These are phyloP conservation scores for Cepaea nemoralis DNA, from an alignment of 1,140 invertebrate species.

Conservation along the genomic window DNA sequence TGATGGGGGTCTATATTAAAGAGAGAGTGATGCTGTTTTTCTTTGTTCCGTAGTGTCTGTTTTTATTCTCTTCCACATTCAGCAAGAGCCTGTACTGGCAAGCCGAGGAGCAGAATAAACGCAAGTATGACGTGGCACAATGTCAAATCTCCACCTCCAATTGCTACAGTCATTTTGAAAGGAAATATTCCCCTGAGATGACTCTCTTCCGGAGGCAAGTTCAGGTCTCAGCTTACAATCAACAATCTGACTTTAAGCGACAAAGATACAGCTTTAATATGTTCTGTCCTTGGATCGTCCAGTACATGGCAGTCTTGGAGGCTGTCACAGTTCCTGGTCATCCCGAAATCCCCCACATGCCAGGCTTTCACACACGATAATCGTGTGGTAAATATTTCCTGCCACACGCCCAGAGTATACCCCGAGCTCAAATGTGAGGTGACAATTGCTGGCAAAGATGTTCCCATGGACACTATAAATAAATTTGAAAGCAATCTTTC, in stretches of 20 bases:
- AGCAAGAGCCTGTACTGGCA: neutral
- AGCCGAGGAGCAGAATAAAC: neutral
- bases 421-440: neutral
- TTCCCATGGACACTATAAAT: no score
- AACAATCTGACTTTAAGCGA: neutral
- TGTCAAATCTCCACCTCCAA: neutral
- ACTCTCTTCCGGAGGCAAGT: neutral
- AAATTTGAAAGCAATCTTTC: no score
- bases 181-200: neutral
- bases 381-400: neutral
- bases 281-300: no score
- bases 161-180: neutral
- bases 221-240: neutral
- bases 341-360: neutral
- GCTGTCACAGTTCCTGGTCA: neutral
- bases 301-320: neutral
- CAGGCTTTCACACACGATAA: neutral
- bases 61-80: neutral
- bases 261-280: neutral
- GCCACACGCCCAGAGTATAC: neutral
- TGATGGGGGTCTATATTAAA: no score
- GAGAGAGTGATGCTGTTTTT: no score
- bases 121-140: neutral
- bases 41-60: no score
- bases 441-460: neutral